These are phyloP conservation scores for Notarius lentiginosus DNA, from an alignment of 2,113 vertebrate species.

Conservation along the genomic window DNA sequence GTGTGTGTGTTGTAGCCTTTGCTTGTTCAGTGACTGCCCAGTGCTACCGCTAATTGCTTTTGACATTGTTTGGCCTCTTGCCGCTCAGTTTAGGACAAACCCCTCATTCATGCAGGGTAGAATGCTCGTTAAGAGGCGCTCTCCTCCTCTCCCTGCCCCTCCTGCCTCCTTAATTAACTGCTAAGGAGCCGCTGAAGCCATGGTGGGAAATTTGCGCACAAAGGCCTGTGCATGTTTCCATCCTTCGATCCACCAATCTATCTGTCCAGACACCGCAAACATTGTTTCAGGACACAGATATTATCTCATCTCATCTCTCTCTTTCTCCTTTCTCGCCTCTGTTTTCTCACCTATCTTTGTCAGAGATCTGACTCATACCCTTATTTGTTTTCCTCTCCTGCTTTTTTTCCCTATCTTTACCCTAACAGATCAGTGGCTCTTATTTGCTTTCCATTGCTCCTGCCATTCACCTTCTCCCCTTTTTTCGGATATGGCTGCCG, in stretches of 20 bases:
- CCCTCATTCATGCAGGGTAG: conserved; percentile 87
- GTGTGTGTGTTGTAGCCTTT: conserved; percentile 59
- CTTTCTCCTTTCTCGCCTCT: conserved; percentile 38
- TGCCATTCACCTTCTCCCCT: conserved; percentile 38
- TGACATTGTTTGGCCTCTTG: conserved; percentile 84
- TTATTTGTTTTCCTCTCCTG: conserved; percentile 63
- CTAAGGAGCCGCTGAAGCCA: conserved; percentile 76
- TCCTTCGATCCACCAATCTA: conserved; percentile 11
- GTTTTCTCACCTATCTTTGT: conserved; percentile 43
- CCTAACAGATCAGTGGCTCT: conserved; percentile 10
- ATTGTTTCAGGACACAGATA: conserved; percentile 61
- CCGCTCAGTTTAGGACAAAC: conserved; percentile 88
- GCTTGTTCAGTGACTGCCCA: conserved; percentile 66
- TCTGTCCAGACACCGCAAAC: background rate
- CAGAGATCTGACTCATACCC: conserved; percentile 61
- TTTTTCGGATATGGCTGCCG: conserved; percentile 64
- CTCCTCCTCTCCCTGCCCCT: conserved; percentile 60
- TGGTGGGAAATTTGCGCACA: conserved; percentile 99
- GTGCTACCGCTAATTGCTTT: conserved; percentile 82
- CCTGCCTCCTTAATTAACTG: conserved; percentile 95
- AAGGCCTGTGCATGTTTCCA: conserved; percentile 65
- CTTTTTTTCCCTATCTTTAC: conserved; percentile 44
- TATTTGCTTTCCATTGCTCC: conserved; percentile 24
- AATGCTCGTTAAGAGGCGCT: conserved; percentile 85
- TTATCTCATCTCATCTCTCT: conserved; percentile 47